These are phyloP conservation scores for Lasioglossum figueresi DNA, from an alignment of 2,888 invertebrate genomes.

Conservation along the genomic window DNA sequence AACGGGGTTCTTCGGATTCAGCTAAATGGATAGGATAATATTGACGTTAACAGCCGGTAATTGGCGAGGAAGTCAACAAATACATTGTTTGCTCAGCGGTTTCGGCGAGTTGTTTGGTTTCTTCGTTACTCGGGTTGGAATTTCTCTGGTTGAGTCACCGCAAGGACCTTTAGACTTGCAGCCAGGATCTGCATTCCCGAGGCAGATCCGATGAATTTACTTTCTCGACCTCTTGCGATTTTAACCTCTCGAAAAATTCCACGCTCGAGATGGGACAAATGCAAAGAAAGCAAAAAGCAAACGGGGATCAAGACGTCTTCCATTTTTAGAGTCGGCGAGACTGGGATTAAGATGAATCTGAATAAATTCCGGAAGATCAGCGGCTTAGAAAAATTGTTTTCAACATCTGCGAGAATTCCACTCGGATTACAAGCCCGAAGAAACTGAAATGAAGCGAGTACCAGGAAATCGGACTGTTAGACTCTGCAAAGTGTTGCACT, in stretches of 20 bases:
- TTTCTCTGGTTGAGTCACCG: slow-evolving; percentile 16
- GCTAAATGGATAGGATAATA: neutral
- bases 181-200: slow-evolving; percentile 14
- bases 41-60: neutral
- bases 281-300: neutral
- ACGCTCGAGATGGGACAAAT: neutral
- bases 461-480: neutral
- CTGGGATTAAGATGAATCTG: no score
- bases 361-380: no score
- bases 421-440: neutral
- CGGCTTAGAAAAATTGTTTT: neutral
- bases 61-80: neutral
- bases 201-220: neutral
- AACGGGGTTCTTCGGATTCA: neutral
- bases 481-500: neutral
- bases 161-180: slow-evolving; percentile 7
- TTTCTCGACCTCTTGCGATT: neutral
- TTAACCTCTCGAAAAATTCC: neutral
- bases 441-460: neutral
- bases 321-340: neutral
- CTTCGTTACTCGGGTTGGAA: neutral
- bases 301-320: neutral
- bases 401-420: neutral
- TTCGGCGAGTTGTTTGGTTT: neutral
- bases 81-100: neutral